A percentile compares a stretch with the other conserved stretches of the same genome.
These are phyloP conservation scores for Styela plicata DNA, from an alignment of 23 tunicate genomes.

Conservation along the genomic window DNA sequence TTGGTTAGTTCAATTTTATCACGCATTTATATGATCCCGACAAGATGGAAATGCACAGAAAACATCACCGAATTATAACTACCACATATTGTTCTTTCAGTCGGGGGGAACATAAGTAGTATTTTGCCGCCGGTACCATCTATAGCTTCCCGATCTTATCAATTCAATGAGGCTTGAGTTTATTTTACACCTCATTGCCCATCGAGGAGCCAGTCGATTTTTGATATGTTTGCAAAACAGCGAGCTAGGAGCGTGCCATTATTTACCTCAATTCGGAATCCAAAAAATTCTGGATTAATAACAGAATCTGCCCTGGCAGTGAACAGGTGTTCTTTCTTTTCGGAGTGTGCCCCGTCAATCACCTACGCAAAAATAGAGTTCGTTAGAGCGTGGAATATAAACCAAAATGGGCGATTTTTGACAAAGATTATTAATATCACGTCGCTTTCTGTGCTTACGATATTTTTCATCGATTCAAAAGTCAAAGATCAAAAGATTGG, in stretches of 20 bases:
- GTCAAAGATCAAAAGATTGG: not conserved
- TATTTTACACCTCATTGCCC: not conserved
- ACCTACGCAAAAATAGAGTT: too few species aligned
- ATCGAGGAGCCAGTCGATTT: not conserved
- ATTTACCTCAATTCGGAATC: not conserved
- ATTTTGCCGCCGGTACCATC: not conserved
- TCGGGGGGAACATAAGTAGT: not conserved
- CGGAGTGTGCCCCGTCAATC: not conserved
- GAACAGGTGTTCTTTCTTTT: not conserved
- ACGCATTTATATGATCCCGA: too few species aligned
- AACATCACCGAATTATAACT: too few species aligned
- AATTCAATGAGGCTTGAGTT: not conserved
- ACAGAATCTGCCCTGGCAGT: not conserved
- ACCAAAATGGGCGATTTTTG: not conserved
- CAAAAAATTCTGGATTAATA: not conserved
- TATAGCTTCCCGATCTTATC: not conserved
- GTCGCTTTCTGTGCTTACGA: not conserved
- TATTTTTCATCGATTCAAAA: not conserved
- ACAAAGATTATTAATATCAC: not conserved
- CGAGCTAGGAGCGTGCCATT: not conserved
- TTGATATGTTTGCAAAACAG: not conserved
- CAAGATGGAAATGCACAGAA: too few species aligned
- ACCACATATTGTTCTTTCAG: too few species aligned
- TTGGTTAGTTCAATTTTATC: too few species aligned
- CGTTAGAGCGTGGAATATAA: too few species aligned